phyloP scores from a whole-genome alignment of 2,797 vertebrate genomes.

The Hafferia zeledoni region DNA sequence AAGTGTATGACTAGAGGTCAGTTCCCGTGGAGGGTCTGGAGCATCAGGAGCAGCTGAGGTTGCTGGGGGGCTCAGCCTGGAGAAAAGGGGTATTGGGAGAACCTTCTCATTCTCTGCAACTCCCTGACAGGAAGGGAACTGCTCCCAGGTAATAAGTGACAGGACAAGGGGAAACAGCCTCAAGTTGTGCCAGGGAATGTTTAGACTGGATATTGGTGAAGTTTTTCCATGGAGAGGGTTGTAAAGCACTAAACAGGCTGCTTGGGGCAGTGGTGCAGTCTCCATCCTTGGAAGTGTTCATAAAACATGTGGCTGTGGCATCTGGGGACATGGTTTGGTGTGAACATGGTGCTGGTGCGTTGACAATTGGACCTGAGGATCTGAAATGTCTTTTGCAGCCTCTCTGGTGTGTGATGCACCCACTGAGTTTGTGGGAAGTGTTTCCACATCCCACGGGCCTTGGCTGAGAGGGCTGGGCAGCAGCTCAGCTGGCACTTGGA shows the following conservation, averaged over 20 bases:
- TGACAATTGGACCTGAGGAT: background rate
- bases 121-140: background rate
- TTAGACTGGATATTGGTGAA: background rate
- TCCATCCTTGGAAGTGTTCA: background rate
- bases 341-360: background rate
- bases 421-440: background rate
- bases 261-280: background rate
- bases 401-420: background rate
- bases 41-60: no score
- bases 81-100: no score
- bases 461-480: background rate
- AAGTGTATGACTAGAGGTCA: no score
- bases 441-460: background rate
- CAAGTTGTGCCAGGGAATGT: background rate
- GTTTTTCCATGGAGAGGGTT: background rate
- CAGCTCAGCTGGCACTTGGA: background rate
- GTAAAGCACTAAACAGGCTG: background rate
- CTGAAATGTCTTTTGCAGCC: background rate
- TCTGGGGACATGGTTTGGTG: accelerated
- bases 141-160: background rate
- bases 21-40: no score
- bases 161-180: background rate
- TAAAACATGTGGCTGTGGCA: accelerated
- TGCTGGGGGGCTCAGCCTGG: no score
- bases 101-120: no score